Base-by-base conservation (phyloP, 1,140 invertebrate species). In the Stenopsyche tienmushanensis region DNA sequence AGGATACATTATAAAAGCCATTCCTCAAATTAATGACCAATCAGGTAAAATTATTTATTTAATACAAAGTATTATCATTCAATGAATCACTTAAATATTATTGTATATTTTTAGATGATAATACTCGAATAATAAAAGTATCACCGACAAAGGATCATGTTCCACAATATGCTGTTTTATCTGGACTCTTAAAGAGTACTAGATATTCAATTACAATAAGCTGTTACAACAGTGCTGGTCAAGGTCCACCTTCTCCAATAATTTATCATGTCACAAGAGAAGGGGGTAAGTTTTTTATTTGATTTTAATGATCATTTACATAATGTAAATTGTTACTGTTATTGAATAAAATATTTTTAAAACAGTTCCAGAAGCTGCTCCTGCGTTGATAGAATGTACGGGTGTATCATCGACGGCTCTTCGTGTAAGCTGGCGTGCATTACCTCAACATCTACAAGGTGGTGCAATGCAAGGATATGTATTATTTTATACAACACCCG, bases 141-240 rank as follows among this genome's bases (percentile, higher is more conserved):
- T 81, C 81, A 3, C 58, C 52, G 23, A 53, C 20, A 1, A 26
- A 54, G 23, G 63, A 57, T 18, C 53, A 26, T 21, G 25, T 34
- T 21, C 39, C 59, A 21, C 65, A 62, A 20, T 62, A 65, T 73
- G 80, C 85, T 57, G 83, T 83, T 29, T 73, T 89, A n/a, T 82
- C 83, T 5, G 84, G 83, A 17, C 78, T 94, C 10, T 82, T 86
- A 71, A 90, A 91, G 72, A 92, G 88, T 73, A 91, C 90, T 1
- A 84, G 88, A 66, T 94, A 94, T 76, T 84, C 88, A 42, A 86
- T 96, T 44, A 85, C 88, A 10, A 86, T 97, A 24, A 87, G 90
- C 73, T 92, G 93, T 1, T 93, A 91, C 72, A 97, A 96, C 72
- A 87, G 85, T 66, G 89, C 93, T 53, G 93, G 93, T 0, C 85